These are phyloP conservation scores for Enteromius fasciolatus DNA, from an alignment of 2,797 vertebrate species.

Conservation along the genomic window DNA sequence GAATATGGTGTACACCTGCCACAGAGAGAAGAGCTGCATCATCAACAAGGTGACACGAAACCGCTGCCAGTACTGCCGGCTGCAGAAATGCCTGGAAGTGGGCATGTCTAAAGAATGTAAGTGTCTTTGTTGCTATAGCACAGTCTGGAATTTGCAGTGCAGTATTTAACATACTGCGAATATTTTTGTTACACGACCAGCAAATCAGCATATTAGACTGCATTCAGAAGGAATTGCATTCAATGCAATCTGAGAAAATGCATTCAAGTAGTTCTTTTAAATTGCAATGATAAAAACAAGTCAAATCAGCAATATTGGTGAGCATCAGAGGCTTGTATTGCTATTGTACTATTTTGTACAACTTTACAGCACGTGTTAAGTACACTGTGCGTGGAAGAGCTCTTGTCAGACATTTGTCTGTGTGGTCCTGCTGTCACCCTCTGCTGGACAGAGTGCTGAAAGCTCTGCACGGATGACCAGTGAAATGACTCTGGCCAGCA, in stretches of 20 bases:
- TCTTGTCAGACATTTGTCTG: background rate
- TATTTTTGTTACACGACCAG: background rate
- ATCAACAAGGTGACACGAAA: conserved; percentile 91
- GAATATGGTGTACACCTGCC: conserved; percentile 91
- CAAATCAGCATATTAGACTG: background rate
- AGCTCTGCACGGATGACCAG: background rate
- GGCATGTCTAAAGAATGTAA: conserved; percentile 92
- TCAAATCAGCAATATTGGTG: background rate
- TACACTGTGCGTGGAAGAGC: background rate
- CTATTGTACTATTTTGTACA: background rate
- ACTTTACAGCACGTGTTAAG: background rate
- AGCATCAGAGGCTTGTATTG: background rate
- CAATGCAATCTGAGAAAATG: background rate
- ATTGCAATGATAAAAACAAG: background rate
- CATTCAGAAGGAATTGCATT: background rate
- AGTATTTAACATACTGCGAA: background rate
- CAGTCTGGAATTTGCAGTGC: background rate
- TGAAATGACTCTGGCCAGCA: background rate
- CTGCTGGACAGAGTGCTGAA: conserved; percentile 23
- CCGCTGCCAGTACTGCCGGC: conserved; percentile 89
- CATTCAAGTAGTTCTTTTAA: background rate
- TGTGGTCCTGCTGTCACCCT: background rate
- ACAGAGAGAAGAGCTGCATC: conserved; percentile 87
- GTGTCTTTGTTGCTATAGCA: conserved; percentile 58
- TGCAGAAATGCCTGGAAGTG: conserved; percentile 89